Evolutionary conservation across 2,797 vertebrate species (phyloP).

Genomic region (Pangasius djambal): DNA sequence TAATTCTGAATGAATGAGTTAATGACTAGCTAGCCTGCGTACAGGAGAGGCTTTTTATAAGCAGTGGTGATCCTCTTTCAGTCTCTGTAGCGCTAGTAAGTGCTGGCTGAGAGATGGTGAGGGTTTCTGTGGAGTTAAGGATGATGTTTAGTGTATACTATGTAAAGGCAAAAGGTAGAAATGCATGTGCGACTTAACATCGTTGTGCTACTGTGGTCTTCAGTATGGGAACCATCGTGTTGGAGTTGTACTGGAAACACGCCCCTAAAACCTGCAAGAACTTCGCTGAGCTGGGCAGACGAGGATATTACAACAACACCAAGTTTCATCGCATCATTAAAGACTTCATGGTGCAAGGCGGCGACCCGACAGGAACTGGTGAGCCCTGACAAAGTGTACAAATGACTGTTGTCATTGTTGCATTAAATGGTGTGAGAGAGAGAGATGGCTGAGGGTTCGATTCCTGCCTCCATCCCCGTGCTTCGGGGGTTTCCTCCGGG

Average conservation of each 20-base stretch:
- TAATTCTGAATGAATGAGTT: conserved; percentile 50
- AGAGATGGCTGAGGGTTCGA: neutral
- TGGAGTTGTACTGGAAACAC: conserved; percentile 94
- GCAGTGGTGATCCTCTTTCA: no score
- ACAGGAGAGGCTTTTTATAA: neutral
- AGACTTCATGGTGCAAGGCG: conserved; percentile 95
- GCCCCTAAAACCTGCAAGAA: conserved; percentile 92
- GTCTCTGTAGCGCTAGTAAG: neutral
- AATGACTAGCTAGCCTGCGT: no score
- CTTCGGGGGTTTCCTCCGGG: no score
- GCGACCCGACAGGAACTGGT: conserved; percentile 92
- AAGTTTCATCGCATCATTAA: conserved; percentile 93
- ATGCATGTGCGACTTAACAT: neutral
- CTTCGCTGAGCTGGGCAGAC: conserved; percentile 87
- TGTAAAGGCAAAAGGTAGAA: neutral
- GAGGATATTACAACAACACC: conserved; percentile 92
- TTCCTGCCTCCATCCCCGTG: no score
- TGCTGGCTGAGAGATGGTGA: neutral
- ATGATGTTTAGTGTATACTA: no score
- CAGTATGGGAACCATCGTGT: conserved; percentile 85
- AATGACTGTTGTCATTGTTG: no score
- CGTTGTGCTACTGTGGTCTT: neutral
- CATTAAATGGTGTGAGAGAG: neutral
- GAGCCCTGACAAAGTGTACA: neutral
- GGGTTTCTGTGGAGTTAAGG: neutral